Conservation (phyloP, 92 coral and sea anemone species). For the Siderastrea radians region DNA sequence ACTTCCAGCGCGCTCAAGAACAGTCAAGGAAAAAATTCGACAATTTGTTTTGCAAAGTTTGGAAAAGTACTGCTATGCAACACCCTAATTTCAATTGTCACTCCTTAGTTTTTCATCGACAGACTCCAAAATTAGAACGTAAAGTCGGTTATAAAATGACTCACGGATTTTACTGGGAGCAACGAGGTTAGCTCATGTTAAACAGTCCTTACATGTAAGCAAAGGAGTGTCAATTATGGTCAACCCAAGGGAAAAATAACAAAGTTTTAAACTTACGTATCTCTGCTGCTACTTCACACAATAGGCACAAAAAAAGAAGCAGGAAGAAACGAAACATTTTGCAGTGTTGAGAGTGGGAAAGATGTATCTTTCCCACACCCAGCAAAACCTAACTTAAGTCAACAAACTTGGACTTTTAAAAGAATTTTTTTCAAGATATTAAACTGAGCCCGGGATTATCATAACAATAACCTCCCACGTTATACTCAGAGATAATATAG, state of each 20-base stretch:
- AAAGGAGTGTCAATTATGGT: background rate
- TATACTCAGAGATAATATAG: background rate
- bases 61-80: no score
- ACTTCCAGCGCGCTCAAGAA: no score
- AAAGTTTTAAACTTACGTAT: constrained; percentile 31
- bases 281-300: background rate
- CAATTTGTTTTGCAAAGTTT: no score
- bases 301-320: constrained; percentile 18
- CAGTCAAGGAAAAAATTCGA: background rate
- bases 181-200: background rate
- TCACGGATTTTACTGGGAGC: no score
- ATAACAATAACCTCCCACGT: constrained; percentile 54
- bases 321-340: constrained; percentile 24
- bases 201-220: background rate
- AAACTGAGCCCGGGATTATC: constrained; percentile 19
- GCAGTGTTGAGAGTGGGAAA: constrained; percentile 44
- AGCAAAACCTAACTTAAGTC: constrained; percentile 41
- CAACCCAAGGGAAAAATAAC: background rate
- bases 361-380: constrained; percentile 34
- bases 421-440: constrained; percentile 11
- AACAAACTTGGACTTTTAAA: constrained; percentile 44
- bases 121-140: background rate
- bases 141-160: no score
- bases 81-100: no score
- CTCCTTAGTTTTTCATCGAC: background rate